Base-by-base conservation (phyloP, 2,888 invertebrate genomes). In the Ophraella communa region DNA sequence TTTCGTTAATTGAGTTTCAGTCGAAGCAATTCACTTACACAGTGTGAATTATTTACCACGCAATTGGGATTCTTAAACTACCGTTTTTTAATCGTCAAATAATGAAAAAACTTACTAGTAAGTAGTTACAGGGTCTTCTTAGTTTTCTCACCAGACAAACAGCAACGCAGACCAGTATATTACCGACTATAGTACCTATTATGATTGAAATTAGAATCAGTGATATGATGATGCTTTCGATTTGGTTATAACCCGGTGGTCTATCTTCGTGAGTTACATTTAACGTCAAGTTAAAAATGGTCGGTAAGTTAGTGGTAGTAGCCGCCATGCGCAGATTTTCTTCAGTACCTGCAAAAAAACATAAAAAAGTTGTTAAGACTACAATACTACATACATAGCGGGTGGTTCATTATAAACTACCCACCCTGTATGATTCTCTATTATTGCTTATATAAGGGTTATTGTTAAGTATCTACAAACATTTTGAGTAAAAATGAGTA, bases 101-200 rank as follows among this genome's bases (percentile, higher is more conserved):
- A 24, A 51, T 8, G n/a, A 11, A 17, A 35, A 35, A 24, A 49
- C 97, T 97, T 49, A 98, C 96, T 60, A 98, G 88, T 69, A 95
- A 85, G 80, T 95, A 94, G 84, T 95, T 95, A 83, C 94, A 95
- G 55, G 93, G 95, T 75, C 92, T 88, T 77, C 94, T 89, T 76
- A 98, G 84, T 77, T 95, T 94, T 66, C 96, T 88, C 72, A 98
- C 98, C 76, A 96, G 89, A 79, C 95, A 94, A 59, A 98, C 96
- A 62, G 98, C 98, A 33, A 96, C 89, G 82, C 96, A 97, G 17
- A 68, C 65, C 45, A 74, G 56, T 27, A 64, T 96, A 88, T 84
- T 99, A 97, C 94, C 94, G 64, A 94, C 87, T 67, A 93, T 89
- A 3, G 94, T 94, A 69, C 90, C 91, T 66, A 92, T 81, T 71